phyloP scores from a whole-genome alignment of 2,113 vertebrate species.

The Setophaga coronata region DNA sequence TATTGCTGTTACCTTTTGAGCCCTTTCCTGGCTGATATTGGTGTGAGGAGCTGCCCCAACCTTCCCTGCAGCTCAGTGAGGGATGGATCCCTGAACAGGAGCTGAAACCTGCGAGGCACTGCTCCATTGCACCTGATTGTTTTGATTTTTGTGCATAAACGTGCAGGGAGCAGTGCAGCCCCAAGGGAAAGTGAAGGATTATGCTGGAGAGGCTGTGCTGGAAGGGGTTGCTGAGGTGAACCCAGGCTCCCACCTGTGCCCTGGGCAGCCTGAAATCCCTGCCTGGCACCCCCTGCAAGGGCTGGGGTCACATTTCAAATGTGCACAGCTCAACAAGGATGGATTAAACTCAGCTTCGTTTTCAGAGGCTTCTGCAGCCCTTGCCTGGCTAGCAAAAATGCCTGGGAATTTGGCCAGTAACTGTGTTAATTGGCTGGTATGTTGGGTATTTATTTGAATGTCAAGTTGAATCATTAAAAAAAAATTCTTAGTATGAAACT shows the following conservation, averaged over 20 bases:
- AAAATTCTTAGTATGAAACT: not conserved
- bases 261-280: not conserved
- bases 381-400: not conserved
- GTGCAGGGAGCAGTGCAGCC: not conserved
- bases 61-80: not conserved
- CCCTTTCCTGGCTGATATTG: not conserved
- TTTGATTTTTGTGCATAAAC: not conserved
- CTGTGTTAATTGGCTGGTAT: not conserved
- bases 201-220: not conserved
- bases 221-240: not conserved
- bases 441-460: not conserved
- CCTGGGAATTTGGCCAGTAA: not conserved
- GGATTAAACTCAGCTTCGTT: not conserved
- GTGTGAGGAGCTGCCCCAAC: not conserved
- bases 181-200: not conserved
- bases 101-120: not conserved
- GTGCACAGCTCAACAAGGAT: not conserved
- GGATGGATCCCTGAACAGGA: not conserved
- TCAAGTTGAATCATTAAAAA: not conserved
- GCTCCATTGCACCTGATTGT: not conserved
- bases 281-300: not conserved
- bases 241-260: not conserved
- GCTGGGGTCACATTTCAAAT: fast-evolving
- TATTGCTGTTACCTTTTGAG: not conserved
- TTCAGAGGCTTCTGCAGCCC: not conserved